Conservation (phyloP, 2,888 invertebrate genomes). For the Polymixis flavicincta region DNA sequence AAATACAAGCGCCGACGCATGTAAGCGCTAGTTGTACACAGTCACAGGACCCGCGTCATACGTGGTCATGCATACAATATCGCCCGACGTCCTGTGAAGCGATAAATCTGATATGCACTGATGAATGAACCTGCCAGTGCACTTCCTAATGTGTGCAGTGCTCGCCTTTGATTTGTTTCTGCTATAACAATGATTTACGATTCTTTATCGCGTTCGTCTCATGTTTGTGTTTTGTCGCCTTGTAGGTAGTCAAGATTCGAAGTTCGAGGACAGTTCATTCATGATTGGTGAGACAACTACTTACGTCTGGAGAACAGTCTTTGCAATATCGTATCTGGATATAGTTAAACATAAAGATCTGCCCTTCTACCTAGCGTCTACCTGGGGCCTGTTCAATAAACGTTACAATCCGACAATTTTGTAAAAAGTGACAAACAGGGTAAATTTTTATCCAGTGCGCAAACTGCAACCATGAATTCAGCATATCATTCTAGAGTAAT, state of each 20-base stretch:
- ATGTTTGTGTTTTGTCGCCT: conserved; percentile 18
- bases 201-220: conserved; percentile 11
- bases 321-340: neutral
- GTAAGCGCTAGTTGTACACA: conserved; percentile 33
- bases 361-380: neutral
- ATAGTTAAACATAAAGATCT: neutral
- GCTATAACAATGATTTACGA: conserved; percentile 27
- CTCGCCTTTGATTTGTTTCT: conserved; percentile 42
- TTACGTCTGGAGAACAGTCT: neutral
- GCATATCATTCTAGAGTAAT: too few relatives aligned
- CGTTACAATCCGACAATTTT: too few relatives aligned
- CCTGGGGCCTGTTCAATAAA: too few relatives aligned
- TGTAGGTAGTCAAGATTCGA: neutral
- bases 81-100: conserved; percentile 61
- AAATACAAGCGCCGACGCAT: conserved; percentile 41
- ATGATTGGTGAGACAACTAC: neutral
- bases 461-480: too few relatives aligned
- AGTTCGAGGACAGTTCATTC: conserved; percentile 19
- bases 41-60: conserved; percentile 55
- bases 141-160: conserved; percentile 50
- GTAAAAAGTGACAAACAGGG: too few relatives aligned
- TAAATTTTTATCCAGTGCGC: too few relatives aligned
- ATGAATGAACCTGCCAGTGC: conserved; percentile 62
- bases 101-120: conserved; percentile 65
- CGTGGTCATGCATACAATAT: conserved; percentile 65